Evolutionary conservation across 1,140 invertebrate genomes (phyloP).

Genomic region (Whitmania pigra): DNA sequence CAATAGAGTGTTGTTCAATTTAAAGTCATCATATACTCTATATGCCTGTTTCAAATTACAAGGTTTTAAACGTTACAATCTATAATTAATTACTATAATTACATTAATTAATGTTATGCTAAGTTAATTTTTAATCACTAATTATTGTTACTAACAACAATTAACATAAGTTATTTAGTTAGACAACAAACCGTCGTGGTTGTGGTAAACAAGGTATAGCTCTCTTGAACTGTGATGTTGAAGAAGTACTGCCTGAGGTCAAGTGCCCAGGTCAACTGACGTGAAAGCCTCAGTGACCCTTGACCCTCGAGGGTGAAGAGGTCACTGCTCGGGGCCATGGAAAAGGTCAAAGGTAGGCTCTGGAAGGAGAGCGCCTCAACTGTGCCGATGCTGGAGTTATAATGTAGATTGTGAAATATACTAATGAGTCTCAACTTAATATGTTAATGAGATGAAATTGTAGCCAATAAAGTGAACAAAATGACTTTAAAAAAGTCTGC

Average conservation of each 20-base stretch:
- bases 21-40: no score
- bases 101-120: no score
- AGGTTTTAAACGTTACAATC: no score
- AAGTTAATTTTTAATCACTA: no score
- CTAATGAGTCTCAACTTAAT: neutral
- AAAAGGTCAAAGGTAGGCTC: constrained; percentile 14
- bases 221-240: constrained; percentile 12
- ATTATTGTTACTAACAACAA: no score
- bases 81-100: no score
- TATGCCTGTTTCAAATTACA: no score
- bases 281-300: neutral
- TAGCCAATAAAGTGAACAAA: neutral
- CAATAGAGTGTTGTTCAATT: no score
- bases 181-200: constrained; percentile 1
- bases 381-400: neutral
- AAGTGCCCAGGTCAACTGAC: constrained; percentile 7
- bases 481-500: neutral
- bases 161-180: no score
- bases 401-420: neutral
- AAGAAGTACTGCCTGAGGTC: constrained; percentile 18
- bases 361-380: constrained; percentile 23
- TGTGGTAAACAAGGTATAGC: neutral
- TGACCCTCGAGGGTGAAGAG: neutral
- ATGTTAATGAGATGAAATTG: neutral
- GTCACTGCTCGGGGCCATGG: constrained; percentile 2